Evolutionary conservation across 2,888 invertebrate species (phyloP).

Genomic region (Agrochola litura): DNA sequence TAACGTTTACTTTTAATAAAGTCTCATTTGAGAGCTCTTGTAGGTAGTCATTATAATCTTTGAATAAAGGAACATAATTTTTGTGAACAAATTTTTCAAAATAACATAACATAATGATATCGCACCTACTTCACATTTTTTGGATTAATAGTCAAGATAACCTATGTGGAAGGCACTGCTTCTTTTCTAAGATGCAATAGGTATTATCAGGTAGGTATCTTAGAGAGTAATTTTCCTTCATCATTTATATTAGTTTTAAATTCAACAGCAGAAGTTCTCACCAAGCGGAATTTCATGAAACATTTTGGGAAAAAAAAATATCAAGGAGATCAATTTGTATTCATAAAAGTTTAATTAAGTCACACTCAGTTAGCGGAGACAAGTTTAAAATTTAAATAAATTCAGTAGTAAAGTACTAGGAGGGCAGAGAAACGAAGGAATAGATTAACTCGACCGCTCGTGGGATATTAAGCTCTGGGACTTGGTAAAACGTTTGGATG

Average conservation of each 20-base stretch:
- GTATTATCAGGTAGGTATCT: too few species aligned
- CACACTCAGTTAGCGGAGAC: slow-evolving; percentile 48
- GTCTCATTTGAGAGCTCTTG: neutral
- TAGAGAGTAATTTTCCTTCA: neutral
- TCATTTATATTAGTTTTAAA: neutral
- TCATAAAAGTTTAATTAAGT: slow-evolving; percentile 61
- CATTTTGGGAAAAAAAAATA: slow-evolving; percentile 47
- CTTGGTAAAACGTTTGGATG: slow-evolving; percentile 60
- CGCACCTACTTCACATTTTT: too few species aligned
- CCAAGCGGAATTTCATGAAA: slow-evolving; percentile 16
- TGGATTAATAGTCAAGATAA: too few species aligned
- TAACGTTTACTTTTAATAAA: slow-evolving; percentile 2
- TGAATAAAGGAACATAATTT: neutral
- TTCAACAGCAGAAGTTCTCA: neutral
- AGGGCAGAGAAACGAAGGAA: slow-evolving; percentile 69
- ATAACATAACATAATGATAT: too few species aligned
- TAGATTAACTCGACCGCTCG: slow-evolving; percentile 70
- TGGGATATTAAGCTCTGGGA: slow-evolving; percentile 63
- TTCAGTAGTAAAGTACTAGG: slow-evolving; percentile 68
- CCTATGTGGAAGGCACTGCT: neutral
- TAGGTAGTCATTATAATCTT: neutral
- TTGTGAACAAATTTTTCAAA: too few species aligned
- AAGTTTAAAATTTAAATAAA: slow-evolving; percentile 68
- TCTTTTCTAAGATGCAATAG: neutral
- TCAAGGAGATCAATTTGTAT: slow-evolving; percentile 48